Percentiles rank a stretch among this genome's conserved stretches.
Evolutionary conservation across 64 coral and sea anemone species (phyloP).

Genomic region (Pachyseris speciosa): DNA sequence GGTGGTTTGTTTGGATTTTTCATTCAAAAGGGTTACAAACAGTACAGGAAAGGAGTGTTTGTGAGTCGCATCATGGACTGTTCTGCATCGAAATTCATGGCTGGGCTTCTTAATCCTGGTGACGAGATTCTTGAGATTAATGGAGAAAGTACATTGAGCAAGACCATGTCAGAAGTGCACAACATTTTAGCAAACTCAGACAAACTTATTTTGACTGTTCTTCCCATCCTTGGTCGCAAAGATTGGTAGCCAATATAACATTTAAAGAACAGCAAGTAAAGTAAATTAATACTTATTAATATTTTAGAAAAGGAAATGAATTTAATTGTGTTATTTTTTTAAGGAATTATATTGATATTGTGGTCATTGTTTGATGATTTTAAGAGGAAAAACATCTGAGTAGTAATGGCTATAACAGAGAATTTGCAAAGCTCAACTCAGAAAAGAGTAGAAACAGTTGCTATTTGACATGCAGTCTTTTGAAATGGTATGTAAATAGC

Average conservation of each 20-base stretch:
- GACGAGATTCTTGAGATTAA: slow-evolving; percentile 94
- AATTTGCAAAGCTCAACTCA: too few species aligned
- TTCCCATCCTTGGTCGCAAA: slow-evolving; percentile 82
- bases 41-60: slow-evolving; percentile 73
- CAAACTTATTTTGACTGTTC: slow-evolving; percentile 77
- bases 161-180: slow-evolving; percentile 80
- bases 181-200: slow-evolving; percentile 87
- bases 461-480: too few species aligned
- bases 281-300: too few species aligned
- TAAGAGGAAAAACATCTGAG: too few species aligned
- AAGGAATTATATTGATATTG: too few species aligned
- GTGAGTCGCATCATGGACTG: slow-evolving; percentile 93
- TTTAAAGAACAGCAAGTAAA: too few species aligned
- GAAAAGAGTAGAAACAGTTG: too few species aligned
- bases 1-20: slow-evolving; percentile 91
- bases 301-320: too few species aligned
- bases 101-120: slow-evolving; percentile 88
- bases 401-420: too few species aligned
- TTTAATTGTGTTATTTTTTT: too few species aligned
- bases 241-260: slow-evolving; percentile 89
- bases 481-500: too few species aligned
- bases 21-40: slow-evolving; percentile 92
- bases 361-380: too few species aligned
- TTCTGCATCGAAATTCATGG: slow-evolving; percentile 81
- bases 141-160: slow-evolving; percentile 55